These are phyloP conservation scores for Malurus cyaneus DNA, from an alignment of 2,113 vertebrate genomes.

Conservation along the genomic window DNA sequence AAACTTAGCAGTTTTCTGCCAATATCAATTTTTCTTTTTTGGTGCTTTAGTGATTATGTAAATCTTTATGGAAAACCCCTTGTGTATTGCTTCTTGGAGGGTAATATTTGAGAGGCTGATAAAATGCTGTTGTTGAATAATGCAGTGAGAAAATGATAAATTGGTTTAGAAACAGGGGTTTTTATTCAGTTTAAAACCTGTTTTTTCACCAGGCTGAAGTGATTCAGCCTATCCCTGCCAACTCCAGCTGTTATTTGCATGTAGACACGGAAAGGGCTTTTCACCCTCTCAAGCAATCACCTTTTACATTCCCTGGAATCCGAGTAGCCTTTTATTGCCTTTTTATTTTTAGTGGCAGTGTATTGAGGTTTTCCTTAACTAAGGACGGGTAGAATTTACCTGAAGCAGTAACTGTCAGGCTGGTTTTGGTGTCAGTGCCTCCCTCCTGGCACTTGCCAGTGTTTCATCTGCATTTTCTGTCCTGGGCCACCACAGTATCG, in stretches of 20 bases:
- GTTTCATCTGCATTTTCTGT: neutral
- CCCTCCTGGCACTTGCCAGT: neutral
- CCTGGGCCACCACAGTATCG: neutral
- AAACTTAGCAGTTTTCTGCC: neutral
- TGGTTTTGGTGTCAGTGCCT: neutral
- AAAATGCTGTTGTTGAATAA: neutral
- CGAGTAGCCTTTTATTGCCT: neutral
- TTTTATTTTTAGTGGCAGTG: neutral
- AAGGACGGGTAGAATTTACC: neutral
- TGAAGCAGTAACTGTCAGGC: neutral
- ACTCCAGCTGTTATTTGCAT: neutral
- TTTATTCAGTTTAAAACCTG: neutral
- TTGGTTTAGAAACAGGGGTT: fast-evolving
- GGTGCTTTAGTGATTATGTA: neutral
- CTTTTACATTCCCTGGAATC: neutral
- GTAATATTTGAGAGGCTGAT: neutral
- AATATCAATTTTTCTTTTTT: neutral
- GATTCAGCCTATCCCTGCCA: neutral
- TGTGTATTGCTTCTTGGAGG: neutral
- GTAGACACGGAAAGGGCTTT: neutral
- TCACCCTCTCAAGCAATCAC: neutral
- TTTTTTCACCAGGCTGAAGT: neutral
- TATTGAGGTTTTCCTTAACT: neutral
- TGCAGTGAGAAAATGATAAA: neutral
- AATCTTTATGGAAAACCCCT: neutral